Evolutionary conservation across 1,140 invertebrate species (phyloP).

Genomic region (Drosophila serrata): DNA sequence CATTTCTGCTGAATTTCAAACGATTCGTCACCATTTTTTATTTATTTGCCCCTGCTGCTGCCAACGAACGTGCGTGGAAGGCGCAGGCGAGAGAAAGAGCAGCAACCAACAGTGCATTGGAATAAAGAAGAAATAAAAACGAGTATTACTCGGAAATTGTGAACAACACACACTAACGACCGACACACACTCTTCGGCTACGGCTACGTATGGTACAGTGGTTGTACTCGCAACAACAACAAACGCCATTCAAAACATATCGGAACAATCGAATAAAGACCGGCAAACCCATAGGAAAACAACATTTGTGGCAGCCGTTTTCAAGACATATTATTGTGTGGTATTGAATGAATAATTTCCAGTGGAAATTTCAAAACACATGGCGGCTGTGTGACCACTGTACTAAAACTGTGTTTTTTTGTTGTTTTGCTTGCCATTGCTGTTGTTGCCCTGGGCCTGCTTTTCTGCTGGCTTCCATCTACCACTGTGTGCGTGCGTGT

Average conservation of each 20-base stretch:
- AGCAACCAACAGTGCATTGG: conserved; percentile 41
- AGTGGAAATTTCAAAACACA: conserved; percentile 23
- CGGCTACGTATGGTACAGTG: conserved; percentile 34
- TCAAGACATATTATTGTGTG: conserved; percentile 1
- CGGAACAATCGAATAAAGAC: conserved; percentile 26
- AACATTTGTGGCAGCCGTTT: conserved; percentile 18
- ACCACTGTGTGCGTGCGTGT: conserved; percentile 27
- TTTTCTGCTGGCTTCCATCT: conserved; percentile 53
- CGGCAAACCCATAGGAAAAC: conserved; percentile 22
- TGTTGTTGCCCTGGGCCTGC: conserved; percentile 62
- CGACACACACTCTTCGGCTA: conserved; percentile 33
- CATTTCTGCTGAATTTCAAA: conserved; percentile 66
- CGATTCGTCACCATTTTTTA: conserved; percentile 73
- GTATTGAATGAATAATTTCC: conserved; percentile 6
- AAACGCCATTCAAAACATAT: conserved; percentile 12
- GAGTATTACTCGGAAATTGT: conserved; percentile 80
- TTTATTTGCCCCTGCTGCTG: conserved; percentile 37
- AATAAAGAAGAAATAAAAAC: conserved; percentile 65
- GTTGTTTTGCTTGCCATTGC: conserved; percentile 24
- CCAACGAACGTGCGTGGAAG: conserved; percentile 40
- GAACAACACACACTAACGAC: conserved; percentile 63
- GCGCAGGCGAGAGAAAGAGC: conserved; percentile 32
- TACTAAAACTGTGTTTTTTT: conserved; percentile 25
- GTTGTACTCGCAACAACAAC: conserved; percentile 24
- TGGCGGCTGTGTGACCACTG: conserved; percentile 29